phyloP scores from a whole-genome alignment of 2,888 invertebrate species.

The Andrena haemorrhoa region DNA sequence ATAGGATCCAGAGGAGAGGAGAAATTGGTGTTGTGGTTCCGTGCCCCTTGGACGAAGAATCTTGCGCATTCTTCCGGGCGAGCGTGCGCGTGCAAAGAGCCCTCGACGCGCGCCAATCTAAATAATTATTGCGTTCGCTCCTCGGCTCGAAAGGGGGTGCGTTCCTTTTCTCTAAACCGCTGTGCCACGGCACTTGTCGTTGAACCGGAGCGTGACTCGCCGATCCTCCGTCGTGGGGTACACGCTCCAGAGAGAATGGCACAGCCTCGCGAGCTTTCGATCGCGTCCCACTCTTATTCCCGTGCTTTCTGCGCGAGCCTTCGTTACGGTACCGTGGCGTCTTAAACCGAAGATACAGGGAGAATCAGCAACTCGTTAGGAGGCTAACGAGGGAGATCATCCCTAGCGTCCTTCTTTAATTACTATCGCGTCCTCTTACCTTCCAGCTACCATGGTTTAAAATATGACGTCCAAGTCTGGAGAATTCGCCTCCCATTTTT shows the following conservation, averaged over 20 bases:
- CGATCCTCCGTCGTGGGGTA: background rate
- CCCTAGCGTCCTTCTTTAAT: conserved; percentile 21
- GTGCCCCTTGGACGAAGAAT: background rate
- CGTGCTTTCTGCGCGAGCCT: no score
- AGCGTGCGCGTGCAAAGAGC: conserved; percentile 43
- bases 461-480: background rate
- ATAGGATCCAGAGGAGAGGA: no score
- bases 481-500: no score
- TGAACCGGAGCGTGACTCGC: conserved; percentile 60
- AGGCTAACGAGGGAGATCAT: conserved; percentile 27
- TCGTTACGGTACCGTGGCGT: background rate
- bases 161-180: conserved; percentile 25
- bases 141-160: conserved; percentile 33
- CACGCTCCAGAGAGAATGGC: background rate
- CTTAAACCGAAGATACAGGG: background rate
- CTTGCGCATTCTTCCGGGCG: background rate
- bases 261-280: no score
- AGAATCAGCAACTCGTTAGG: background rate
- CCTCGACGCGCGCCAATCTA: conserved; percentile 72
- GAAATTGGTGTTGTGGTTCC: no score
- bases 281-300: background rate
- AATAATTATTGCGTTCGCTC: conserved; percentile 74
- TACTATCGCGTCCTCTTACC: conserved; percentile 51
- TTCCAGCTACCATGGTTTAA: conserved; percentile 4
- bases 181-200: conserved; percentile 2